phyloP scores from a whole-genome alignment of 2,113 vertebrate genomes.

The Strigops habroptila region DNA sequence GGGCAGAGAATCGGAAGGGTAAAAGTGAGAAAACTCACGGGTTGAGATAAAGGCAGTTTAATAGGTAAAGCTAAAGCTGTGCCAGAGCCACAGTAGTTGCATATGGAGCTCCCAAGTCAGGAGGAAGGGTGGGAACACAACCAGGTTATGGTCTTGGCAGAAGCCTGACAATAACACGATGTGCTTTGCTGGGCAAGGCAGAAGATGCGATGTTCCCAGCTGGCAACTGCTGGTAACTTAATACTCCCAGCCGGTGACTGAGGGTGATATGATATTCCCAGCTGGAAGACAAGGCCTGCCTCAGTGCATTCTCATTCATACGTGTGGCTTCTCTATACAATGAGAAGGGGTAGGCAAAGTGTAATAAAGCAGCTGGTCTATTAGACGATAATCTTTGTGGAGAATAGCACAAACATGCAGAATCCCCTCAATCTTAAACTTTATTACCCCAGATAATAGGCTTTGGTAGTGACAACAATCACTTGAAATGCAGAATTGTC shows the following conservation, averaged over 20 bases:
- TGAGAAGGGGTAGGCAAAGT: constrained; percentile 49
- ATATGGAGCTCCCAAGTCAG: background rate
- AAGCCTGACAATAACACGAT: background rate
- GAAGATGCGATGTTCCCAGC: constrained; percentile 59
- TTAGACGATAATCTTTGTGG: constrained; percentile 76
- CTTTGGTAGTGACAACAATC: constrained; percentile 66
- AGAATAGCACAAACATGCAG: constrained; percentile 72
- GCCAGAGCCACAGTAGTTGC: background rate
- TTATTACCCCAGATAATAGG: constrained; percentile 76
- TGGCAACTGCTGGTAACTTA: constrained; percentile 67
- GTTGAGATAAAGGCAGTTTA: background rate
- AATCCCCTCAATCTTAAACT: constrained; percentile 76
- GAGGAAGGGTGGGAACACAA: background rate
- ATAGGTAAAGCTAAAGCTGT: background rate
- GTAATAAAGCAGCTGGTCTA: constrained; percentile 77
- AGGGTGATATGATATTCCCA: constrained; percentile 62
- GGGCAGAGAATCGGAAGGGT: background rate
- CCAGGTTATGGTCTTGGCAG: background rate
- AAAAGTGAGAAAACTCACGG: background rate
- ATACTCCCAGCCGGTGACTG: constrained; percentile 67
- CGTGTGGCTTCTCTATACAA: constrained; percentile 29
- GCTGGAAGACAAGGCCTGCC: constrained; percentile 62
- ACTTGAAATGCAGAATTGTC: constrained; percentile 69
- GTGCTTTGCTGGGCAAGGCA: constrained; percentile 55
- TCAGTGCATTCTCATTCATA: constrained; percentile 10